Evolutionary conservation across 2,113 vertebrate genomes (phyloP).

Genomic region (Lepidothrix coronata): DNA sequence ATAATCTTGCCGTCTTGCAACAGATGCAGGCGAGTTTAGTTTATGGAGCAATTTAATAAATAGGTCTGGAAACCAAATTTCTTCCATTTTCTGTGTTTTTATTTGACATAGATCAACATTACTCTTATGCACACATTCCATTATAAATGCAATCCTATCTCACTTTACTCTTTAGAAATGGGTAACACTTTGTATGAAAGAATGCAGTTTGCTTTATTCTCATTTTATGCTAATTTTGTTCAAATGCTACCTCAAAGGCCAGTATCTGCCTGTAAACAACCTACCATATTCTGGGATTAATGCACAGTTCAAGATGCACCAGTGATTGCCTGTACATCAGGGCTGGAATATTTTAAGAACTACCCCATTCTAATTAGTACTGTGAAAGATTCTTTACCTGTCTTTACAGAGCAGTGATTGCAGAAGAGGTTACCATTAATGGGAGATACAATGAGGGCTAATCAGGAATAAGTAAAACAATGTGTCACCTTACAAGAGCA

Average conservation of each 20-base stretch:
- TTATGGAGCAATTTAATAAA: neutral
- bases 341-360: neutral
- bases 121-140: neutral
- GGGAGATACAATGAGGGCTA: neutral
- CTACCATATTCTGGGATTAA: neutral
- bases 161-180: neutral
- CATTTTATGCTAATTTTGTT: neutral
- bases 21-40: neutral
- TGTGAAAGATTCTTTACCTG: neutral
- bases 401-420: neutral
- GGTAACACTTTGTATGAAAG: neutral
- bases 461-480: conserved; percentile 20
- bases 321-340: neutral
- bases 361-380: neutral
- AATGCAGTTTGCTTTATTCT: neutral
- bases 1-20: neutral
- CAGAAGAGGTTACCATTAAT: neutral
- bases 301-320: neutral
- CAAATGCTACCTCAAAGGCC: neutral
- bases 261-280: neutral
- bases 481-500: neutral
- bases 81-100: neutral
- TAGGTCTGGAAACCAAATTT: neutral
- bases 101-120: neutral
- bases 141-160: neutral